A percentile compares a stretch with the other conserved stretches of the same genome.
phyloP scores from a whole-genome alignment of 2,888 invertebrate genomes.

The Chymomyza caudatula region DNA sequence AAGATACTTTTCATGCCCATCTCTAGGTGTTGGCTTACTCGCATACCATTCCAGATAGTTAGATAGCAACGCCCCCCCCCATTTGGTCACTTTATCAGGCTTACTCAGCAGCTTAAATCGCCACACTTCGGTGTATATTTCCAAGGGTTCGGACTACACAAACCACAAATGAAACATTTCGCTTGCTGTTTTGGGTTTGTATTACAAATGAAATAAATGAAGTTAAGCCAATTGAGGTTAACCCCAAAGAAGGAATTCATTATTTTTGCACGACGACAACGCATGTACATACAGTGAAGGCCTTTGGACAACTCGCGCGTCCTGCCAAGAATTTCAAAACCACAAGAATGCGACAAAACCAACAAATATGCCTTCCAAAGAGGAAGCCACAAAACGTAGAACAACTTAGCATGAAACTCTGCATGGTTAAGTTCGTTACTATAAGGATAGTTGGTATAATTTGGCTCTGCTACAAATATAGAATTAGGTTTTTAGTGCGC shows the following conservation, averaged over 20 bases:
- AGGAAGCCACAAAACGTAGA: slow-evolving; percentile 25
- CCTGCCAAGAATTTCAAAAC: slow-evolving; percentile 35
- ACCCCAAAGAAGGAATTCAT: slow-evolving; percentile 63
- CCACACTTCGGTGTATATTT: neutral
- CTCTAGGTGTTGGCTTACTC: no score
- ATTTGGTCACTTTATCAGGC: neutral
- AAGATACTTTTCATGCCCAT: no score
- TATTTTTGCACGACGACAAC: slow-evolving; percentile 39
- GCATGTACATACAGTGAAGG: slow-evolving; percentile 8
- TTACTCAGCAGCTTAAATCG: neutral
- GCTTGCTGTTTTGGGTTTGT: neutral
- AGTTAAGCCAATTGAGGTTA: slow-evolving; percentile 70
- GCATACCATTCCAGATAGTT: neutral
- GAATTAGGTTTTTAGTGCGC: neutral
- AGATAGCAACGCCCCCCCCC: neutral
- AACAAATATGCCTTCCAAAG: slow-evolving; percentile 57
- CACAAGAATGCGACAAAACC: slow-evolving; percentile 64
- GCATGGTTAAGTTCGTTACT: no score
- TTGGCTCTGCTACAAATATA: neutral
- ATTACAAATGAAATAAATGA: slow-evolving; percentile 62
- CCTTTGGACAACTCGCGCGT: slow-evolving; percentile 42
- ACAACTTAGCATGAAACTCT: no score
- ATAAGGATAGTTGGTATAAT: no score
- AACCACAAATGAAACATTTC: slow-evolving; percentile 54
- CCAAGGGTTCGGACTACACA: neutral